Percentiles rank a stretch among this genome's conserved stretches.
Conservation (phyloP, 2,113 vertebrate species). For the Stegostoma tigrinum region DNA sequence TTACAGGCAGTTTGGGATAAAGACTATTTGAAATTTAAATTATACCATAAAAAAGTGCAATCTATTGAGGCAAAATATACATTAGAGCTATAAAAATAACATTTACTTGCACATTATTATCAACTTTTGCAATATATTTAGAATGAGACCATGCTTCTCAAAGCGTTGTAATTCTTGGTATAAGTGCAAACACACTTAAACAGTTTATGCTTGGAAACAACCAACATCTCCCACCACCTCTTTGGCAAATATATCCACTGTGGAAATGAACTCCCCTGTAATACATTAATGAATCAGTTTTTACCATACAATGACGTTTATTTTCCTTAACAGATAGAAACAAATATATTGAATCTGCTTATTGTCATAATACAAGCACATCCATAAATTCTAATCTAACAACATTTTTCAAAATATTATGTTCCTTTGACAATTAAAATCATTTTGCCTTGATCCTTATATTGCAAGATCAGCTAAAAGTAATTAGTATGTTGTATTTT, state of each 20-base stretch:
- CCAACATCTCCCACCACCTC: background rate
- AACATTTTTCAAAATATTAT: background rate
- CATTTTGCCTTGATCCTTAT: background rate
- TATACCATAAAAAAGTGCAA: background rate
- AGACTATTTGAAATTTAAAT: background rate
- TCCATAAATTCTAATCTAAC: background rate
- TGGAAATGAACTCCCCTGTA: background rate
- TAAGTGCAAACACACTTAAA: background rate
- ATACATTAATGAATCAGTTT: background rate
- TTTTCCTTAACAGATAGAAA: background rate
- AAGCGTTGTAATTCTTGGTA: background rate
- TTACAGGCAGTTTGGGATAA: background rate
- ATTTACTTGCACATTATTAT: background rate
- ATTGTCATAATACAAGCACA: too few species aligned
- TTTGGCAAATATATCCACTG: background rate
- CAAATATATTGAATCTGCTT: background rate
- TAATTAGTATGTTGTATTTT: background rate
- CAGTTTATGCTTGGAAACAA: background rate
- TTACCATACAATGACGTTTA: background rate
- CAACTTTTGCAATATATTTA: background rate
- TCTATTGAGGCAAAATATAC: background rate
- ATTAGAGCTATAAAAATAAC: background rate
- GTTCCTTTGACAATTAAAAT: slow-evolving; percentile 5
- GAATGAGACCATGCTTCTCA: background rate
- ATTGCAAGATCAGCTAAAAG: background rate